Conservation (phyloP, 2,797 vertebrate genomes). For the Vespertilio murinus region DNA sequence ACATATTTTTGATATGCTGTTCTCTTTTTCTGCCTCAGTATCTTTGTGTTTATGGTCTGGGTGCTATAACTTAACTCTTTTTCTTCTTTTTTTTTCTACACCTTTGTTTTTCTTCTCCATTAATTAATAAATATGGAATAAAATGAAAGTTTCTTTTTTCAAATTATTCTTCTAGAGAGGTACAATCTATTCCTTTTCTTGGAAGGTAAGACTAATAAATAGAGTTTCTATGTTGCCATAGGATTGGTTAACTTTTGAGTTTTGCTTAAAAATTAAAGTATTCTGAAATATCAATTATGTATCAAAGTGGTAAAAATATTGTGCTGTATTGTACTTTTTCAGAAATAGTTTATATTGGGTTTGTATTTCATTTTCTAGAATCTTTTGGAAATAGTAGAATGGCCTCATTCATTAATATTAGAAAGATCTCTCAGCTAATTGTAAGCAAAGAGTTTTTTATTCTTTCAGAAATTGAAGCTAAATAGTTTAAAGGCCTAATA, state of each 20-base stretch:
- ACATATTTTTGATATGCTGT: neutral
- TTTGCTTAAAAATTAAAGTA: conserved; percentile 11
- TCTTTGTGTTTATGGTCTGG: neutral
- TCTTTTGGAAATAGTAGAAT: neutral
- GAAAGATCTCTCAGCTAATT: conserved; percentile 14
- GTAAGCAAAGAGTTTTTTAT: neutral
- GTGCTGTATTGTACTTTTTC: neutral
- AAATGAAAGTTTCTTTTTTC: neutral
- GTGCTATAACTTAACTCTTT: neutral
- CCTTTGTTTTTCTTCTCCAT: neutral
- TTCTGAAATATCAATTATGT: conserved; percentile 3
- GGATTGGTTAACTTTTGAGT: neutral
- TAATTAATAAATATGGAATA: neutral
- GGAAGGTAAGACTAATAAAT: neutral
- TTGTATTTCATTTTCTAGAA: conserved; percentile 36
- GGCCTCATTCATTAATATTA: neutral
- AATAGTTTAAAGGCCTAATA: neutral
- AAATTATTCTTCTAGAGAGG: neutral
- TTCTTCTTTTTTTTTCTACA: neutral
- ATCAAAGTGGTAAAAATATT: neutral
- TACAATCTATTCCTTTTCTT: neutral
- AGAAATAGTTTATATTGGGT: neutral
- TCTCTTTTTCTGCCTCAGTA: conserved; percentile 5
- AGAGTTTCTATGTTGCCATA: neutral
- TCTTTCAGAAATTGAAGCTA: neutral